Conservation (phyloP, 2,888 invertebrate species). For the Mamestra brassicae region DNA sequence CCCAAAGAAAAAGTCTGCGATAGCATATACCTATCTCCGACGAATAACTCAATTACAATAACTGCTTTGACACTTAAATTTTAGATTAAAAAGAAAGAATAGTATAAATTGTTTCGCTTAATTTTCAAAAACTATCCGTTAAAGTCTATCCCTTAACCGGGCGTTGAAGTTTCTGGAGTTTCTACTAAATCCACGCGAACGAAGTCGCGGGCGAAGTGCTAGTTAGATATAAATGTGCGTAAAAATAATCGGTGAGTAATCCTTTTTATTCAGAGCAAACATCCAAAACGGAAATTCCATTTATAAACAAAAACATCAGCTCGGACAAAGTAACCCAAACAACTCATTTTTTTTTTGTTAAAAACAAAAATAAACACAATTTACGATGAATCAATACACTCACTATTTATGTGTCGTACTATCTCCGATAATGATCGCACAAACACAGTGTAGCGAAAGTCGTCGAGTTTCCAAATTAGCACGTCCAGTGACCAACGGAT, state of each 20-base stretch:
- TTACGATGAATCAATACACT: conserved; percentile 62
- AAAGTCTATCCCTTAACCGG: too few relatives aligned
- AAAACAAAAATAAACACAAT: conserved; percentile 53
- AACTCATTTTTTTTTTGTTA: conserved; percentile 36
- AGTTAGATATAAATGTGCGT: not conserved
- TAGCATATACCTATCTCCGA: too few relatives aligned
- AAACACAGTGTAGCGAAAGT: conserved; percentile 79
- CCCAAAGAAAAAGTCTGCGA: too few relatives aligned
- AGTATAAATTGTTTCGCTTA: too few relatives aligned
- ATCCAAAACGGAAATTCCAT: not conserved
- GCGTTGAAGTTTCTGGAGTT: too few relatives aligned
- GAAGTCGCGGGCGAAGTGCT: too few relatives aligned
- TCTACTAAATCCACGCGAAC: too few relatives aligned
- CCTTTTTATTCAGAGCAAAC: conserved; percentile 4
- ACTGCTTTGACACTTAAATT: too few relatives aligned
- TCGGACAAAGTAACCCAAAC: conserved; percentile 9
- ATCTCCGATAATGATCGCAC: conserved; percentile 73
- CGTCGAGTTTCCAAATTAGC: conserved; percentile 82
- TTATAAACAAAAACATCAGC: not conserved
- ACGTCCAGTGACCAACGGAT: conserved; percentile 71
- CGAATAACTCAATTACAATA: too few relatives aligned
- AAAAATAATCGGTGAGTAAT: not conserved
- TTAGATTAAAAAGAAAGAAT: too few relatives aligned
- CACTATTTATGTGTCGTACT: conserved; percentile 61
- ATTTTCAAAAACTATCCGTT: too few relatives aligned